These are phyloP conservation scores for Camponotus floridanus DNA, from an alignment of 1,140 invertebrate species.

Conservation along the genomic window DNA sequence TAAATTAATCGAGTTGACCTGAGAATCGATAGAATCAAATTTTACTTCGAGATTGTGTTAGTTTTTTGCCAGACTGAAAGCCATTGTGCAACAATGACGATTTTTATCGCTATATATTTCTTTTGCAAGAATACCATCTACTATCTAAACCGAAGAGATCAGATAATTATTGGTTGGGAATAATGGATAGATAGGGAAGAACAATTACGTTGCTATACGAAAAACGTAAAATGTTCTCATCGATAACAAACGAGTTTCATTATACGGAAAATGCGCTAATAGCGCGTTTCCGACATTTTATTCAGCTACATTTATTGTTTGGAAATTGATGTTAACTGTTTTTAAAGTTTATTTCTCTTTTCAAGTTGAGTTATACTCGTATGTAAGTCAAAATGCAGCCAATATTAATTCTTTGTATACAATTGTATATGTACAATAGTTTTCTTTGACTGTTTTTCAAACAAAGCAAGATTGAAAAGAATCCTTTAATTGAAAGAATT, in stretches of 20 bases:
- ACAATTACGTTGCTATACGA: conserved; percentile 41
- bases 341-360: conserved; percentile 12
- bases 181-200: conserved; percentile 39
- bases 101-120: background rate
- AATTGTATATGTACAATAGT: background rate
- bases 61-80: background rate
- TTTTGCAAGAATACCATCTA: background rate
- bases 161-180: conserved; percentile 40
- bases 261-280: conserved; percentile 27
- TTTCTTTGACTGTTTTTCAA: background rate
- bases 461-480: background rate
- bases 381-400: background rate
- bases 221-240: background rate
- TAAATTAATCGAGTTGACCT: conserved; percentile 60
- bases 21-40: conserved; percentile 45
- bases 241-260: conserved; percentile 15
- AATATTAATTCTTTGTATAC: background rate
- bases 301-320: conserved; percentile 22
- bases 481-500: background rate
- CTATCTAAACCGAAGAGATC: background rate
- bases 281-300: background rate
- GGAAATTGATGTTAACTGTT: conserved; percentile 29
- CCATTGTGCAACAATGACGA: background rate
- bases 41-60: conserved; percentile 32
- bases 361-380: conserved; percentile 12